phyloP scores from a whole-genome alignment of 2,888 invertebrate species.

The Melanchra persicariae region DNA sequence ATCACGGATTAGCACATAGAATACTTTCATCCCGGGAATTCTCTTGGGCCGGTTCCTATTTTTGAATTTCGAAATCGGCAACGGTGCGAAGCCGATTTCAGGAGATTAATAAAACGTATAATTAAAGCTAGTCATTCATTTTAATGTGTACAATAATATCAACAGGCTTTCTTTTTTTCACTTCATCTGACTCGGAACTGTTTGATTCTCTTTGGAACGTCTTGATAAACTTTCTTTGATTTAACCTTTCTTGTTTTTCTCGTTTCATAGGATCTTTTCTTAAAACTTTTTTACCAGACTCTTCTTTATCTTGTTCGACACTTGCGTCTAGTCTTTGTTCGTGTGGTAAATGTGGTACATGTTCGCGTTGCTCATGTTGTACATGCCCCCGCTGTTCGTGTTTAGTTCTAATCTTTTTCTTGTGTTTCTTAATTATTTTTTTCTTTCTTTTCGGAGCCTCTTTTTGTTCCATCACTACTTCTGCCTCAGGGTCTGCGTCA shows the following conservation, averaged over 20 bases:
- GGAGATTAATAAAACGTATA: background rate
- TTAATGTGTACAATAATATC: slow-evolving; percentile 81
- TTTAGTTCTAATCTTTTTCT: slow-evolving; percentile 18
- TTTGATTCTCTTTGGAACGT: slow-evolving; percentile 27
- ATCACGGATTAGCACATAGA: no score
- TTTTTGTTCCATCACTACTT: background rate
- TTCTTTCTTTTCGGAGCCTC: slow-evolving; percentile 15
- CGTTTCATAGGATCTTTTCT: slow-evolving; percentile 45
- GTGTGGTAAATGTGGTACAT: no score
- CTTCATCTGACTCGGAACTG: slow-evolving; percentile 50
- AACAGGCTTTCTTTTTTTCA: slow-evolving; percentile 67
- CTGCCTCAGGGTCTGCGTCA: background rate
- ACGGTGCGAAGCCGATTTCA: background rate
- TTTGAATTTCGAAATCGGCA: no score
- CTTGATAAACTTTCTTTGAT: slow-evolving; percentile 50
- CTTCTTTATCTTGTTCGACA: slow-evolving; percentile 11
- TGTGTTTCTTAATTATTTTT: slow-evolving; percentile 26
- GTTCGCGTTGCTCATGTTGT: background rate
- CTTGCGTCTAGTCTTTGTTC: slow-evolving; percentile 21
- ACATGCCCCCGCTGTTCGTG: background rate
- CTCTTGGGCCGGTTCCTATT: no score
- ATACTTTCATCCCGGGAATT: no score
- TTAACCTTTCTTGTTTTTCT: background rate
- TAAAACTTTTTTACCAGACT: slow-evolving; percentile 3
- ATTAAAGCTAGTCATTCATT: slow-evolving; percentile 70